These are phyloP conservation scores for Heteromyza rotundicornis DNA, from an alignment of 2,888 invertebrate species.

Conservation along the genomic window DNA sequence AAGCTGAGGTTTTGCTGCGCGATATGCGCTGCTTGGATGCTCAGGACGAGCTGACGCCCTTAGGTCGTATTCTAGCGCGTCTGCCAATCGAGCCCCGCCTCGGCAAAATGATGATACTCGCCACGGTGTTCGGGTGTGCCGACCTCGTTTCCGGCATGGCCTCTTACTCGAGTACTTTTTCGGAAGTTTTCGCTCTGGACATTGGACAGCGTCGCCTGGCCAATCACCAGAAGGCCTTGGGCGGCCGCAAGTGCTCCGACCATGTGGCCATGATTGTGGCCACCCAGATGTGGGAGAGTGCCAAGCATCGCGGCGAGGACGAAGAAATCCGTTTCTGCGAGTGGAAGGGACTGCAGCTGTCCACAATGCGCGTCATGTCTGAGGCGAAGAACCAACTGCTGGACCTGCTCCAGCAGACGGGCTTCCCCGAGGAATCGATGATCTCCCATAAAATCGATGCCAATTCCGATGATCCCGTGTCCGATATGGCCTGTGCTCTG, in stretches of 20 bases:
- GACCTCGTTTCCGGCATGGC: slow-evolving; percentile 93
- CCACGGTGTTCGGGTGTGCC: slow-evolving; percentile 88
- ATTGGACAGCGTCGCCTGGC: slow-evolving; percentile 77
- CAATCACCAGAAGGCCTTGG: slow-evolving; percentile 83
- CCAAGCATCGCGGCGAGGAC: slow-evolving; percentile 72
- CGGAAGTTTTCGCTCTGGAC: slow-evolving; percentile 89
- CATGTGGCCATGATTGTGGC: slow-evolving; percentile 95
- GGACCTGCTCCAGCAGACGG: slow-evolving; percentile 73
- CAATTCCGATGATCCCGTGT: slow-evolving; percentile 75
- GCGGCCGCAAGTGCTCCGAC: slow-evolving; percentile 88
- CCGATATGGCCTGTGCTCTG: slow-evolving; percentile 85
- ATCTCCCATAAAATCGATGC: slow-evolving; percentile 77
- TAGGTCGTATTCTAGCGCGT: slow-evolving; percentile 92
- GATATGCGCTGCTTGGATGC: slow-evolving; percentile 92
- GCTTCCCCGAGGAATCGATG: slow-evolving; percentile 90
- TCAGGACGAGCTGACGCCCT: slow-evolving; percentile 87
- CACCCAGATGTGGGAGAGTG: slow-evolving; percentile 82
- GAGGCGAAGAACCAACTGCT: slow-evolving; percentile 84
- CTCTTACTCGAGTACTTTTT: slow-evolving; percentile 93
- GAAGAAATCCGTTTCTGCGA: slow-evolving; percentile 89
- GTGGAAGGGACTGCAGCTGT: slow-evolving; percentile 85
- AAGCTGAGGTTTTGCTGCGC: slow-evolving; percentile 83
- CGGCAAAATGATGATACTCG: slow-evolving; percentile 96
- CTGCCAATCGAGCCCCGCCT: slow-evolving; percentile 95
- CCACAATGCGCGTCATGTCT: slow-evolving; percentile 88